Evolutionary conservation across 2,113 vertebrate species (phyloP).

Genomic region (Bufo bufo): DNA sequence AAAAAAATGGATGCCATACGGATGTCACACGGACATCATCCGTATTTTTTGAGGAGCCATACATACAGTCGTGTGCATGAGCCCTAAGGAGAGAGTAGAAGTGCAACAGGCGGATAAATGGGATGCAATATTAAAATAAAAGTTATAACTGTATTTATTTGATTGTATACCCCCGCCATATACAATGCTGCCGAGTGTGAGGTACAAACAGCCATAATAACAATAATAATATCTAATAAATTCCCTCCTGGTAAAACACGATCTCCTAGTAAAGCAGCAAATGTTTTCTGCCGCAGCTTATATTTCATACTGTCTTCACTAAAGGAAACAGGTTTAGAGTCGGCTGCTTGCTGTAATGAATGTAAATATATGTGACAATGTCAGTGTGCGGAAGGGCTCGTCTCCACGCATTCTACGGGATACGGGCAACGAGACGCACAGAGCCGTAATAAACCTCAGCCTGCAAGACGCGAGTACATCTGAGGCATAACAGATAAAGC

Average conservation of each 20-base stretch:
- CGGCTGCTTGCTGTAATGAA: not conserved
- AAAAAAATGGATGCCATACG: too few relatives aligned
- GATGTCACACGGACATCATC: too few relatives aligned
- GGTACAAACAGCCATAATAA: not conserved
- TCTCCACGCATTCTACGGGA: not conserved
- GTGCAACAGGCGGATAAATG: too few relatives aligned
- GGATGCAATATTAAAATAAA: too few relatives aligned
- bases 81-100: too few relatives aligned
- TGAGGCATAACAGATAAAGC: too few relatives aligned
- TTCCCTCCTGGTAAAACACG: not conserved
- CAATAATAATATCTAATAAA: not conserved
- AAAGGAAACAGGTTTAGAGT: not conserved
- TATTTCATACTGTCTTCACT: not conserved
- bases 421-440: not conserved
- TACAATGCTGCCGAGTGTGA: not conserved
- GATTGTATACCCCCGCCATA: too few relatives aligned
- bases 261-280: not conserved
- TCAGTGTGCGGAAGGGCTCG: not conserved
- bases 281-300: not conserved
- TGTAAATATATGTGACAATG: not conserved
- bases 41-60: too few relatives aligned
- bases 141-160: too few relatives aligned
- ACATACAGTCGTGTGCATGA: too few relatives aligned
- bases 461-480: not conserved
- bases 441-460: not conserved